These are phyloP conservation scores for Polydrusus cervinus DNA, from an alignment of 2,888 invertebrate genomes.

Conservation along the genomic window DNA sequence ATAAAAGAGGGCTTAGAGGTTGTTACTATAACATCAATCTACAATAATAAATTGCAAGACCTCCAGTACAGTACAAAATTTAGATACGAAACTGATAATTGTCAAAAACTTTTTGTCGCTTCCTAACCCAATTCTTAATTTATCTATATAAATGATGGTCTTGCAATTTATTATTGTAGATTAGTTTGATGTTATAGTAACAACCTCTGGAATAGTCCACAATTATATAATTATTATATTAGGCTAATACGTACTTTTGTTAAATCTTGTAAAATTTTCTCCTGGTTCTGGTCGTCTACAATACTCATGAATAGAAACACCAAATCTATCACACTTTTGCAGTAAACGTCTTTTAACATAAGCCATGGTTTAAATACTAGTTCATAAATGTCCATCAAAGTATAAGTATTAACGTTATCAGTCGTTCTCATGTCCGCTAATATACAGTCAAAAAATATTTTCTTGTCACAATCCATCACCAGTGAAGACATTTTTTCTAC, in stretches of 20 bases:
- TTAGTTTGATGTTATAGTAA: no score
- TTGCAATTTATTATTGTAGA: no score
- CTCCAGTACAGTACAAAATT: no score
- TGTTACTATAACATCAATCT: no score
- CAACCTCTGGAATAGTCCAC: no score
- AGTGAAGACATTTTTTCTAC: conserved; percentile 74
- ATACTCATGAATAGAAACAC: conserved; percentile 77
- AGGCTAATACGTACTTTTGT: conserved; percentile 69
- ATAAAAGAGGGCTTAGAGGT: no score
- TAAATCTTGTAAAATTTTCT: conserved; percentile 74
- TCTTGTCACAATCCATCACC: conserved; percentile 75
- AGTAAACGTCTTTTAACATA: conserved; percentile 71
- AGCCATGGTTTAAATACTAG: conserved; percentile 72
- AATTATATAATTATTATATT: conserved; percentile 19
- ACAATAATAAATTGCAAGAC: no score
- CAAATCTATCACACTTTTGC: conserved; percentile 76
- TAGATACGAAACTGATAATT: no score
- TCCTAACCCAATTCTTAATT: no score
- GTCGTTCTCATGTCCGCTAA: conserved; percentile 64
- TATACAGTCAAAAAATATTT: conserved; percentile 72
- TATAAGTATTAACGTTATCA: conserved; percentile 5
- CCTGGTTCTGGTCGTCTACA: conserved; percentile 74
- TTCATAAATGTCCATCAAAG: conserved; percentile 61
- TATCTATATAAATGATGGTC: no score
- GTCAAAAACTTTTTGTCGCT: no score